These are phyloP conservation scores for Malthinus flaveolus DNA, from an alignment of 2,888 invertebrate species.

Conservation along the genomic window DNA sequence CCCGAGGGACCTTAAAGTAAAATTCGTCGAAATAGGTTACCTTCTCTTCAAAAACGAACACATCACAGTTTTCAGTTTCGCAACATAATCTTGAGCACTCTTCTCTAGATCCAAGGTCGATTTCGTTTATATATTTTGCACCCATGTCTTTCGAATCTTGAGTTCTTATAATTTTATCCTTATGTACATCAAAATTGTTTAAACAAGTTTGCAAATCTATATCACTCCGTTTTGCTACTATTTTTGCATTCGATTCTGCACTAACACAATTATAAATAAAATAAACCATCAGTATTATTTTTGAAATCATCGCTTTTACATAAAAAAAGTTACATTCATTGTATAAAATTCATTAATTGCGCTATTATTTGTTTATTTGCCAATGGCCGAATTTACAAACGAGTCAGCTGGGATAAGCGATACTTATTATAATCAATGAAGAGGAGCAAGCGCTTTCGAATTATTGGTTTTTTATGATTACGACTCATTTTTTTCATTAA, in stretches of 20 bases:
- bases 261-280: constrained; percentile 7
- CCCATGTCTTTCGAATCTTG: constrained; percentile 88
- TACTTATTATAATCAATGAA: constrained; percentile 14
- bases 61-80: constrained; percentile 84
- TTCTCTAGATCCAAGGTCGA: constrained; percentile 76
- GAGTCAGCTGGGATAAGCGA: constrained; percentile 16
- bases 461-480: background rate
- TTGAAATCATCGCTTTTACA: constrained; percentile 5
- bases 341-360: constrained; percentile 13
- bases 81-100: constrained; percentile 88
- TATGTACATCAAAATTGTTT: constrained; percentile 81
- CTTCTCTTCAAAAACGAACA: constrained; percentile 92
- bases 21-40: constrained; percentile 52
- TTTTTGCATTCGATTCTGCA: constrained; percentile 6
- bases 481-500: too few relatives aligned
- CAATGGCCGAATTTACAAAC: constrained; percentile 19
- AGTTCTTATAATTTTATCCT: constrained; percentile 87
- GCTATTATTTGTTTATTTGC: constrained; percentile 20
- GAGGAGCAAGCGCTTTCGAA: constrained; percentile 14
- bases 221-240: constrained; percentile 46
- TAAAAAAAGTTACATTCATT: constrained; percentile 6
- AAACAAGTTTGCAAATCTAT: constrained; percentile 70
- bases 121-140: constrained; percentile 84
- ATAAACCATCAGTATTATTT: constrained; percentile 11
- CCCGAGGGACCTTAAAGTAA: background rate